Base-by-base conservation (phyloP, 2,113 vertebrate species). In the Labrus mixtus region DNA sequence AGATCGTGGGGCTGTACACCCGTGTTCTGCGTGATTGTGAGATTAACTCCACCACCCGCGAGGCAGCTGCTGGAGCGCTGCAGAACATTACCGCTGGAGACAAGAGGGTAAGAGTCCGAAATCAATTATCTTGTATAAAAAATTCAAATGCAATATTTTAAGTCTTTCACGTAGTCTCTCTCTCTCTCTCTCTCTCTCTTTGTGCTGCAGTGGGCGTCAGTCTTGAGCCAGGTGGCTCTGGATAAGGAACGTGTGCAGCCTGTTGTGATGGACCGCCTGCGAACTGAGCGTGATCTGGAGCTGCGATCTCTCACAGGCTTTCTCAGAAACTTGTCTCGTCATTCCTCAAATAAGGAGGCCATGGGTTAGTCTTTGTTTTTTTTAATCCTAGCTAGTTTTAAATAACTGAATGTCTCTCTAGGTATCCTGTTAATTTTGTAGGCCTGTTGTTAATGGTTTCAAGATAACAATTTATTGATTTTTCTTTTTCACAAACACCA, bases 1-100 rank as follows among this genome's bases (percentile, higher is more conserved):
- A 97, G 84, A 95, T 98, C 0, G 89, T 98, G 43, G 87, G 86
- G 9, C 45, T 97, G 43, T 99, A 99, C 87, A 96, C 94, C 65
- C 78, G 89, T 3, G 81, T 97, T 73, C 93, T 99, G 86, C 95
- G 94, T 72, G 90, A 87, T 67, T 96, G 95, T 0, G 96, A 98
- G 78, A 89, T 95, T 60, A 99, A 96, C 92, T 81, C 89, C 25
- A 93, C 95, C 76, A 97, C 96, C 0, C 96, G 97, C 0, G 98
- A 99, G 89, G 98, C 96, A 0, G 96, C 97, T 0, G 94, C 96
- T 0, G 98, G 98, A 0, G 97, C 97, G 0, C 93, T 99, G 85
- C 98, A 99, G 94, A 99, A 99, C 93, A 95, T 99, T 92, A 99
- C 98, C 0, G 96, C 97, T 0, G 98, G 98, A 25, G 96, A 99